Conservation (phyloP, 2,113 vertebrate species). For the Grantiella picta region DNA sequence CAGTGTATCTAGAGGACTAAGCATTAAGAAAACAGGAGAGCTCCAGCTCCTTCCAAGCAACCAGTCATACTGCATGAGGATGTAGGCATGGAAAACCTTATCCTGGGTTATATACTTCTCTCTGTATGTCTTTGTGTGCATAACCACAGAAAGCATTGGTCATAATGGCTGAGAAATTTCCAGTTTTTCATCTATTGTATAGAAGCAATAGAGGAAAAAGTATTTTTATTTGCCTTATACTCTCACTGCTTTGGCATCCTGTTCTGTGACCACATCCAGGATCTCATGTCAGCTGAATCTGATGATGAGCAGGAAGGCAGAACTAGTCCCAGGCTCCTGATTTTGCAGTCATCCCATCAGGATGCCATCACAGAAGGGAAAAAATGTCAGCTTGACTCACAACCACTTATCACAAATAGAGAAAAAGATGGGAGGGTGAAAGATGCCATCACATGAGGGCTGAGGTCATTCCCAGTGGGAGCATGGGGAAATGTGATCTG, state of each 20-base stretch:
- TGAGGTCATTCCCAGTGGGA: not conserved
- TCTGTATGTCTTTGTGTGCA: not conserved
- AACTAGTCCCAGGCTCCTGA: not conserved
- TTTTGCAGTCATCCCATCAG: not conserved
- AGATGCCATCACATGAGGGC: not conserved
- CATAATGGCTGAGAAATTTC: not conserved
- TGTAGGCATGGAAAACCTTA: not conserved
- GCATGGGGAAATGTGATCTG: not conserved
- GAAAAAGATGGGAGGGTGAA: not conserved
- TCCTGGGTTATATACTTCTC: not conserved
- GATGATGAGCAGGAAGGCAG: not conserved
- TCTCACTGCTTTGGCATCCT: not conserved
- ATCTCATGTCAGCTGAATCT: not conserved
- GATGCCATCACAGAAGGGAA: not conserved
- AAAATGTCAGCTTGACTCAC: not conserved
- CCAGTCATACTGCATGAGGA: not conserved
- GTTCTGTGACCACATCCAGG: not conserved
- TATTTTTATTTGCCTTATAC: not conserved
- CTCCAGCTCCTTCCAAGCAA: not conserved
- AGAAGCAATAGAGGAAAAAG: not conserved
- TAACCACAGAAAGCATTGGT: not conserved
- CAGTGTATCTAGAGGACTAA: not conserved
- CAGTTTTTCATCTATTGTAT: not conserved
- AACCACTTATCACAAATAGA: not conserved
- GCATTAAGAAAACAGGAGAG: not conserved